These are phyloP conservation scores for Sarcophilus harrisii DNA, from an alignment of 2,797 vertebrate species.

Conservation along the genomic window DNA sequence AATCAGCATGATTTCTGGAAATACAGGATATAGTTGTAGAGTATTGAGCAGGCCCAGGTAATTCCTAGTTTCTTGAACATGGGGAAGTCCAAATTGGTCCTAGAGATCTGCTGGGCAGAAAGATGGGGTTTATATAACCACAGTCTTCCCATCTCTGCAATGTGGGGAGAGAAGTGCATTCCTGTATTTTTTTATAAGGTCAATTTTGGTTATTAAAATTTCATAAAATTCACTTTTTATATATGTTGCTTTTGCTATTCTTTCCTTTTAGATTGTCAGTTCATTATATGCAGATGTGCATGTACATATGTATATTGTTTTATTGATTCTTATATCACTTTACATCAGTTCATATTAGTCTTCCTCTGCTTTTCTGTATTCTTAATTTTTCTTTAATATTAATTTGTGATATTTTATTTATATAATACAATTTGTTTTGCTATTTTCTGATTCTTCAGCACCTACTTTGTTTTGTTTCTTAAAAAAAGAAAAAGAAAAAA, in stretches of 20 bases:
- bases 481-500: neutral
- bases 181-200: neutral
- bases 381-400: neutral
- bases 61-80: neutral
- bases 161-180: neutral
- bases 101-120: slow-evolving; percentile 11
- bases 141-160: slow-evolving; percentile 41
- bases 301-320: neutral
- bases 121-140: slow-evolving; percentile 49
- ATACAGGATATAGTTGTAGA: neutral
- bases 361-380: neutral
- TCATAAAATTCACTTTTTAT: neutral
- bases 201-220: neutral
- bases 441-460: neutral
- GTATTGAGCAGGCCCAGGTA: neutral
- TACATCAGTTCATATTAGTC: neutral
- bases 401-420: neutral
- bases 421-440: neutral
- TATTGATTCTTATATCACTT: neutral
- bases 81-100: neutral
- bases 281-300: neutral
- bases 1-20: neutral
- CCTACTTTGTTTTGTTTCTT: neutral
- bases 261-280: neutral
- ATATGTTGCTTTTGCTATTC: neutral